A percentile compares a stretch with the other conserved stretches of the same genome.
phyloP scores from a whole-genome alignment of 2,797 vertebrate genomes.

The Pseudochromis fuscus region DNA sequence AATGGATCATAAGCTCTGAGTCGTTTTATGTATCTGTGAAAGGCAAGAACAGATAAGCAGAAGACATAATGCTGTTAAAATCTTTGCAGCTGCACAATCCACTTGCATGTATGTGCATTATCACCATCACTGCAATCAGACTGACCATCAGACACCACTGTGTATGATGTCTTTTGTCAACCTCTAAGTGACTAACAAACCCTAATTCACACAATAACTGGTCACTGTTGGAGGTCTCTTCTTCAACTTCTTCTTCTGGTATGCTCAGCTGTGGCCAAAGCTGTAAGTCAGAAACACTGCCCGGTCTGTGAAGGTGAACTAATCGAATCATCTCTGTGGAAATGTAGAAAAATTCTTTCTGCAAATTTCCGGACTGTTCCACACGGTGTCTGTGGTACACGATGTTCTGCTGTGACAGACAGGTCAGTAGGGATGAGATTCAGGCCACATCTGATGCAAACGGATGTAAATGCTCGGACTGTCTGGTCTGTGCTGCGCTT shows the following conservation, averaged over 20 bases:
- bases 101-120: background rate
- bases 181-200: background rate
- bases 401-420: conserved; percentile 5
- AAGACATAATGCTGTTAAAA: background rate
- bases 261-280: background rate
- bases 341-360: background rate
- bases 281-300: background rate
- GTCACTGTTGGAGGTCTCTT: background rate
- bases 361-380: background rate
- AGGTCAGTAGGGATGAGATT: background rate
- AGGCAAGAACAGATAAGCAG: conserved; percentile 7
- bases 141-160: background rate
- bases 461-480: conserved; percentile 9
- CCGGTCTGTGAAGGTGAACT: background rate
- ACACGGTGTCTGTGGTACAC: background rate
- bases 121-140: background rate
- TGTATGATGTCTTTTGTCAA: background rate
- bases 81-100: background rate
- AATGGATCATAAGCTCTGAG: conserved; percentile 11
- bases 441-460: conserved; percentile 30
- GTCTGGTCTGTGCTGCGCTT: conserved; percentile 10
- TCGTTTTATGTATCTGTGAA: conserved; percentile 12
- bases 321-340: background rate
- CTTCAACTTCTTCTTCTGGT: background rate
- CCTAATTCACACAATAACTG: background rate